Conservation (phyloP, 1,140 invertebrate genomes). For the Neomicropteryx cornuta region DNA sequence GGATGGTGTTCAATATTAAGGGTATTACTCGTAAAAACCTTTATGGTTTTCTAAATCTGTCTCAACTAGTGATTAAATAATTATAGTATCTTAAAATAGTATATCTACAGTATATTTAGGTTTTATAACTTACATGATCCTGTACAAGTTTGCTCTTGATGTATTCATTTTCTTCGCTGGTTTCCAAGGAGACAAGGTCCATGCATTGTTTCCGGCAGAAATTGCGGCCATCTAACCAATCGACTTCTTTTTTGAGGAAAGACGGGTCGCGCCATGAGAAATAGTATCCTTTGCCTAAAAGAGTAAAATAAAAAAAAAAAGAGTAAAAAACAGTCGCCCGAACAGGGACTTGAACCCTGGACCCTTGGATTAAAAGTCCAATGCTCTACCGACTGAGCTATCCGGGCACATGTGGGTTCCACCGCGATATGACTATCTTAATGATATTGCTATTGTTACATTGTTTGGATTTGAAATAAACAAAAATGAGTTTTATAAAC, state of each 20-base stretch:
- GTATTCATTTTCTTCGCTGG: slow-evolving; percentile 70
- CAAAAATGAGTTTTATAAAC: not conserved
- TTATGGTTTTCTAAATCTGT: too few relatives aligned
- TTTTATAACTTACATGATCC: slow-evolving; percentile 48
- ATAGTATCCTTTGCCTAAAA: slow-evolving; percentile 62
- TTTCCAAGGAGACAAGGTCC: slow-evolving; percentile 74
- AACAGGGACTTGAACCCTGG: slow-evolving; percentile 71
- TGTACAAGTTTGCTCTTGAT: slow-evolving; percentile 64
- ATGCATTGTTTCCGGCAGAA: slow-evolving; percentile 76
- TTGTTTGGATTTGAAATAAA: slow-evolving; percentile 1
- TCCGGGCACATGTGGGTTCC: slow-evolving; percentile 47
- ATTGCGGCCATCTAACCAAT: slow-evolving; percentile 72
- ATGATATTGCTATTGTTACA: not conserved
- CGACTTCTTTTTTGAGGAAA: slow-evolving; percentile 57
- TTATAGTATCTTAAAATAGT: slow-evolving; percentile 2
- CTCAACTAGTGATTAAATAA: slow-evolving; percentile 3
- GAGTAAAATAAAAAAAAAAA: slow-evolving; percentile 8
- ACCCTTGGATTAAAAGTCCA: slow-evolving; percentile 71
- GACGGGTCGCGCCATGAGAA: slow-evolving; percentile 74
- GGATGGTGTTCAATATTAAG: too few relatives aligned
- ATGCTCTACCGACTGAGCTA: slow-evolving; percentile 71
- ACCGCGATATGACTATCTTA: not conserved
- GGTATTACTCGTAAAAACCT: too few relatives aligned
- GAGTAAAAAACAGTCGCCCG: slow-evolving; percentile 42
- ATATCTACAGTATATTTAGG: not conserved